phyloP scores from a whole-genome alignment of 2,113 vertebrate genomes.

The Osmerus eperlanus region DNA sequence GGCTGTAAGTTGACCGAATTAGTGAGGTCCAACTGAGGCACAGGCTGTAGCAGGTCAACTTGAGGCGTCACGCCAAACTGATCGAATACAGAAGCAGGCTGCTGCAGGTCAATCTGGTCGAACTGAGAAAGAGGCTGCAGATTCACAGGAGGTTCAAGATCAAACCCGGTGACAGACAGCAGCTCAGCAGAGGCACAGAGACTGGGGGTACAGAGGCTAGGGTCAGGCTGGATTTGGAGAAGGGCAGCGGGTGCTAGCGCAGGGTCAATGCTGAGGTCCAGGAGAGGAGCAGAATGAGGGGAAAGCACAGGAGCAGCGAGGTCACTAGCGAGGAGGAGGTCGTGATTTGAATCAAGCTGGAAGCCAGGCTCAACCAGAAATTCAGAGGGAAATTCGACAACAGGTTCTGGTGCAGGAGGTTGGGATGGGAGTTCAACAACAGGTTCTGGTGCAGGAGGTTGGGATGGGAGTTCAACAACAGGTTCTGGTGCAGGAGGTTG shows the following conservation, averaged over 20 bases:
- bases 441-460: background rate
- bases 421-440: background rate
- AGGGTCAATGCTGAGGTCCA: background rate
- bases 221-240: background rate
- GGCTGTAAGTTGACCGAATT: background rate
- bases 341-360: background rate
- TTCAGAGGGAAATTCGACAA: conserved; percentile 1
- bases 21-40: conserved; percentile 3
- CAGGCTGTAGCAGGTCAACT: conserved; percentile 6
- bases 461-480: background rate
- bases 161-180: conserved; percentile 55
- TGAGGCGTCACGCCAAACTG: background rate
- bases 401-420: background rate
- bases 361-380: background rate
- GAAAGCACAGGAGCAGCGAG: conserved; percentile 5
- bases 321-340: background rate
- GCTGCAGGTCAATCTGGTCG: background rate
- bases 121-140: background rate
- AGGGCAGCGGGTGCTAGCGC: background rate
- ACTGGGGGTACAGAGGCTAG: background rate
- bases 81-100: conserved; percentile 7
- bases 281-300: background rate
- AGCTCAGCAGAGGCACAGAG: background rate
- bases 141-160: conserved; percentile 14
- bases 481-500: background rate